These are phyloP conservation scores for Podarcis muralis DNA, from an alignment of 2,113 vertebrate genomes.

Conservation along the genomic window DNA sequence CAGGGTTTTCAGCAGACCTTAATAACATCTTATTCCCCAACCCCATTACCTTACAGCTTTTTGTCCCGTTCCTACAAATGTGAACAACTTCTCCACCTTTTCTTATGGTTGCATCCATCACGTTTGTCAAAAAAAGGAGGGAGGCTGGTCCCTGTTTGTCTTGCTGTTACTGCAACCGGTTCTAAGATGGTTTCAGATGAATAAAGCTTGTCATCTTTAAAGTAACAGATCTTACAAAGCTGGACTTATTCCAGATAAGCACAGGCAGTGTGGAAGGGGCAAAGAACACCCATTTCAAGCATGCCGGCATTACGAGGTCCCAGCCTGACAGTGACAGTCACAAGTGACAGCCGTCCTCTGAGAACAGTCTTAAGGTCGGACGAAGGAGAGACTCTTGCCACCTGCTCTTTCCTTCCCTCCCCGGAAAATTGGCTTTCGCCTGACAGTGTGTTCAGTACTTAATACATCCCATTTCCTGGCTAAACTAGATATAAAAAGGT, in stretches of 20 bases:
- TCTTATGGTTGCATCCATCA: background rate
- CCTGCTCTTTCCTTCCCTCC: constrained; percentile 22
- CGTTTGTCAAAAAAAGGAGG: no score
- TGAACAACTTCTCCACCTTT: constrained; percentile 17
- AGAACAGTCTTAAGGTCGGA: constrained; percentile 43
- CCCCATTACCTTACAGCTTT: background rate
- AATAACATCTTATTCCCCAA: background rate
- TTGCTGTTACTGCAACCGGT: constrained; percentile 9
- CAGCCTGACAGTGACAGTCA: constrained; percentile 7
- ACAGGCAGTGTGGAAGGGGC: constrained; percentile 27
- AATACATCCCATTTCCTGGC: constrained; percentile 23
- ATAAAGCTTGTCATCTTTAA: constrained; percentile 56
- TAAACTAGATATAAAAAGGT: background rate
- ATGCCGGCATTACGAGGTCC: background rate
- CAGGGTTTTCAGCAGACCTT: background rate
- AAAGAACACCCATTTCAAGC: constrained; percentile 54
- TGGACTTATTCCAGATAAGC: constrained; percentile 57
- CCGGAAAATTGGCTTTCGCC: constrained; percentile 28
- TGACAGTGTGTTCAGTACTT: constrained; percentile 25
- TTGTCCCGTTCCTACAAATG: constrained; percentile 15
- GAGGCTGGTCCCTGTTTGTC: constrained; percentile 5
- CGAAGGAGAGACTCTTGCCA: constrained; percentile 30
- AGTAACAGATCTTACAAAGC: constrained; percentile 58
- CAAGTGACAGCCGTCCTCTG: constrained; percentile 53
- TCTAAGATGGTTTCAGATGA: constrained; percentile 37